These are phyloP conservation scores for Ictalurus furcatus DNA, from an alignment of 2,113 vertebrate genomes.

Conservation along the genomic window DNA sequence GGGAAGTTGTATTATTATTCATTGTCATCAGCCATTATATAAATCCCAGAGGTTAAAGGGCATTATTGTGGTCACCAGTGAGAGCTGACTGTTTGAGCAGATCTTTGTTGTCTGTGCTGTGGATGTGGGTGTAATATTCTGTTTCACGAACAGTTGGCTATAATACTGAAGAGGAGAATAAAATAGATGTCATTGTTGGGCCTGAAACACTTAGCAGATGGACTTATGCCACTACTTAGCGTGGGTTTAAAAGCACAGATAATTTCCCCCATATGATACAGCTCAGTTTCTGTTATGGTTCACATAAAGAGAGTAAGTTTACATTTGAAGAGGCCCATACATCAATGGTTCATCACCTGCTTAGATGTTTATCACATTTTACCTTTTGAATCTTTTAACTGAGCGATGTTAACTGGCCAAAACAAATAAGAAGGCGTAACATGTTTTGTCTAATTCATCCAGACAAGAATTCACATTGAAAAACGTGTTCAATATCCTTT, in stretches of 20 bases:
- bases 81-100: constrained; percentile 37
- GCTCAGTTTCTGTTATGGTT: neutral
- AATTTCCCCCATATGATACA: neutral
- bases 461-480: constrained; percentile 51
- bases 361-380: constrained; percentile 30
- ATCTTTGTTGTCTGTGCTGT: constrained; percentile 49
- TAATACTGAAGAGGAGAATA: constrained; percentile 58
- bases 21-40: constrained; percentile 5
- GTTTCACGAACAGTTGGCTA: constrained; percentile 56
- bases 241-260: constrained; percentile 40
- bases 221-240: constrained; percentile 31
- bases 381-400: constrained; percentile 1
- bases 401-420: constrained; percentile 9
- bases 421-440: constrained; percentile 19
- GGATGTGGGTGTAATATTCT: constrained; percentile 58
- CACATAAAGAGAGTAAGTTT: neutral
- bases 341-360: constrained; percentile 14
- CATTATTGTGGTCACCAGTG: constrained; percentile 19
- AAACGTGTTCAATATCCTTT: constrained; percentile 59
- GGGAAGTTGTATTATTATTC: constrained; percentile 6
- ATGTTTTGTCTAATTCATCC: constrained; percentile 53
- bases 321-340: neutral
- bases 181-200: constrained; percentile 49
- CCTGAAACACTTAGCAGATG: constrained; percentile 22
- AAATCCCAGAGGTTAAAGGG: constrained; percentile 33